phyloP scores from a whole-genome alignment of 1,140 invertebrate species.

The Dermatophagoides farinae region DNA sequence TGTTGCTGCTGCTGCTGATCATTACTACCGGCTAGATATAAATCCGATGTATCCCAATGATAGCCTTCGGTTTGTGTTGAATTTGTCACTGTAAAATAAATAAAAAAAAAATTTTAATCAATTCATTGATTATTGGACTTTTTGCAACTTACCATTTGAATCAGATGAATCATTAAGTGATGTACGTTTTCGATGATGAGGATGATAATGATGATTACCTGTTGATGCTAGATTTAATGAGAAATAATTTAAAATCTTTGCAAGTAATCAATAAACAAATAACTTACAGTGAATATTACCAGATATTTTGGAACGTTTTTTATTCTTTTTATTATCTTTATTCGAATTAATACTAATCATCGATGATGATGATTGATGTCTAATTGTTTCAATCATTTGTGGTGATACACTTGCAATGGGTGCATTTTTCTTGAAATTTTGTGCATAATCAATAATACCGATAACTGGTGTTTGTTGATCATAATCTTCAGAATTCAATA shows the following conservation, averaged over 20 bases:
- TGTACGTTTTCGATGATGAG: not conserved
- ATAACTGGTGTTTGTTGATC: too few species aligned
- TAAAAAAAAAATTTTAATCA: not conserved
- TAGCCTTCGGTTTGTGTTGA: not conserved
- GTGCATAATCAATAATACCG: slow-evolving; percentile 46
- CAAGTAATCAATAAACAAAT: not conserved
- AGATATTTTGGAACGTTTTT: not conserved
- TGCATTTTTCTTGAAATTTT: slow-evolving; percentile 24
- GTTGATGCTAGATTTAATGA: not conserved
- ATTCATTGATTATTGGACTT: not conserved
- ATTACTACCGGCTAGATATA: not conserved
- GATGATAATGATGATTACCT: not conserved
- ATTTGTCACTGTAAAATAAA: not conserved
- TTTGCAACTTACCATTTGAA: slow-evolving; percentile 8
- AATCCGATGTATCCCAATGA: slow-evolving; percentile 1
- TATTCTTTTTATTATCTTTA: not conserved
- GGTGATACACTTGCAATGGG: slow-evolving; percentile 27
- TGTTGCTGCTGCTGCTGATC: too few species aligned
- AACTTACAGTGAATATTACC: not conserved
- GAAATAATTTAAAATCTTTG: not conserved
- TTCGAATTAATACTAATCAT: not conserved
- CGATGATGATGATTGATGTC: slow-evolving; percentile 19
- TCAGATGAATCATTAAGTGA: slow-evolving; percentile 7
- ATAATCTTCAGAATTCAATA: too few species aligned
- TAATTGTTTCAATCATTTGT: slow-evolving; percentile 28